A percentile compares a stretch with the other conserved stretches of the same genome.
These are phyloP conservation scores for Scaptodrosophila latifasciaeformis DNA, from an alignment of 2,888 invertebrate genomes.

Conservation along the genomic window DNA sequence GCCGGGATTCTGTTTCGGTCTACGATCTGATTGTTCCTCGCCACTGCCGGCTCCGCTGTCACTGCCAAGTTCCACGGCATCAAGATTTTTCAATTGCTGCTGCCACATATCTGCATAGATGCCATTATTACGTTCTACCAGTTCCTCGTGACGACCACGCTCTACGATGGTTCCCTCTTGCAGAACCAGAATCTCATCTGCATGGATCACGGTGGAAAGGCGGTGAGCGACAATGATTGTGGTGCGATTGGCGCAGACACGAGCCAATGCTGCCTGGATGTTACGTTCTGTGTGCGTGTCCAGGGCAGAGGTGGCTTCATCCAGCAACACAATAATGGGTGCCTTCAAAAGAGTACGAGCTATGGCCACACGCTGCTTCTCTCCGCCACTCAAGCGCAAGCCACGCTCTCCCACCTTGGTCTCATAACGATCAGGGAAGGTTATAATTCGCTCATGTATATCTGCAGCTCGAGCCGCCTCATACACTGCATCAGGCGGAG, in stretches of 20 bases:
- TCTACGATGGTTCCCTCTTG: constrained; percentile 94
- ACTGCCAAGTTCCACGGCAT: constrained; percentile 49
- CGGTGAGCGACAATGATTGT: constrained; percentile 96
- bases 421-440: constrained; percentile 93
- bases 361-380: constrained; percentile 98
- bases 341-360: constrained; percentile 95
- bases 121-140: constrained; percentile 83
- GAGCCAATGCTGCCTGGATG: constrained; percentile 89
- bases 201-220: constrained; percentile 94
- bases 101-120: constrained; percentile 95
- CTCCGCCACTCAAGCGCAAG: constrained; percentile 95
- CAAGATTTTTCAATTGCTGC: constrained; percentile 81
- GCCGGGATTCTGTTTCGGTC: constrained; percentile 8
- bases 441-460: constrained; percentile 92
- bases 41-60: constrained; percentile 8
- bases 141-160: constrained; percentile 84
- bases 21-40: too few relatives aligned
- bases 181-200: constrained; percentile 94
- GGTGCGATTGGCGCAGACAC: constrained; percentile 91
- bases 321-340: constrained; percentile 91
- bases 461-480: constrained; percentile 94
- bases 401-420: constrained; percentile 96
- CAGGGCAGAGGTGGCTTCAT: constrained; percentile 96
- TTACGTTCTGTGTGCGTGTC: constrained; percentile 97
- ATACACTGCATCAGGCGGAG: constrained; percentile 87